A percentile compares a stretch with the other conserved stretches of the same genome.
Evolutionary conservation across 1,140 invertebrate genomes (phyloP).

Genomic region (Callitettix versicolor): DNA sequence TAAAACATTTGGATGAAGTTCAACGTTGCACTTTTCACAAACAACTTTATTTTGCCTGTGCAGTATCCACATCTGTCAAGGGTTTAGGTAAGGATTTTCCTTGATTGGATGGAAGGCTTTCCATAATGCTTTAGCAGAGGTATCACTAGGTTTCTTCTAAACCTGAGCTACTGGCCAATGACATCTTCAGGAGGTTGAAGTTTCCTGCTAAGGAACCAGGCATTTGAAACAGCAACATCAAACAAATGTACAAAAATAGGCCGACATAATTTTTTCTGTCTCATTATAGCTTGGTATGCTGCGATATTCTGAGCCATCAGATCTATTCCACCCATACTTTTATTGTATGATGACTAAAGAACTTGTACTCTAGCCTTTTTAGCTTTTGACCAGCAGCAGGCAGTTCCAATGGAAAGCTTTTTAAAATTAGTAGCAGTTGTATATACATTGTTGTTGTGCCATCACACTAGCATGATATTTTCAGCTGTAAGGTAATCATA

Average conservation of each 20-base stretch:
- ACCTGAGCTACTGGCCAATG: not conserved
- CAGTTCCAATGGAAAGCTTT: not conserved
- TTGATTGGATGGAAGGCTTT: conserved; percentile 1
- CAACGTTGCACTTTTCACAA: no score
- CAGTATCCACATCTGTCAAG: not conserved
- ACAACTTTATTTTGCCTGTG: no score
- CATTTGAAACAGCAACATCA: not conserved
- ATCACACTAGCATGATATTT: conserved; percentile 1
- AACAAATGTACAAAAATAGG: conserved; percentile 16
- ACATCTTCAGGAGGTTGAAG: not conserved
- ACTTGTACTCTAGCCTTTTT: not conserved
- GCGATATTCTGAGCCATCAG: conserved; percentile 17
- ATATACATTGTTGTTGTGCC: not conserved
- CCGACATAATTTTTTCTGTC: conserved; percentile 23
- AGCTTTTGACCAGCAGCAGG: not conserved
- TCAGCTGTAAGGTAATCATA: not conserved
- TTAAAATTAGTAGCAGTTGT: conserved; percentile 3
- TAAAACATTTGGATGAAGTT: no score
- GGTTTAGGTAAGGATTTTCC: not conserved
- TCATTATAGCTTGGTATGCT: conserved; percentile 15
- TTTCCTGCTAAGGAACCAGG: conserved; percentile 4
- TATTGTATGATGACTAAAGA: conserved; percentile 22
- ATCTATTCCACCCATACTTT: conserved; percentile 22
- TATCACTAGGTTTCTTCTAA: not conserved
- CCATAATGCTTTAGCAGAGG: not conserved